Base-by-base conservation (phyloP, 1,140 invertebrate genomes). In the Lysiphlebus fabarum region DNA sequence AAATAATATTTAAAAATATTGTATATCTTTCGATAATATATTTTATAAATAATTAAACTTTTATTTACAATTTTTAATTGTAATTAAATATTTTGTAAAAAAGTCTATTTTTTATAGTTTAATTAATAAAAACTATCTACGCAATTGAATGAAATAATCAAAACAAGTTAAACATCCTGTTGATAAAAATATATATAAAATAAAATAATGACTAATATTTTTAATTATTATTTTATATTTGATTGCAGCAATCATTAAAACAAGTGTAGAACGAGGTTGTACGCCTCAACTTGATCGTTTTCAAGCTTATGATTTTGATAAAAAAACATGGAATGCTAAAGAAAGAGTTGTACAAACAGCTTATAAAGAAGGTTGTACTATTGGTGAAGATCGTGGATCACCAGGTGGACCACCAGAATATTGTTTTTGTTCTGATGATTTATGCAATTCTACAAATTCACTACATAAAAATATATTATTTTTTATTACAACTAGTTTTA, bases 211-310 rank as follows among this genome's bases (percentile, higher is more conserved):
- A 40, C 2, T 11, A 2, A 11, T 45, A 45, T 45, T 45, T 14
- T 11, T 11, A 45, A 45, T 9, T 63, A 50, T 4, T 48, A 56
- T 50, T 40, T 56, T 36, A 14, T 60, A 65, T 59, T 82, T 8
- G 26, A 49, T 55, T 83, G 38, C 79, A 87, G 86, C 85, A 62
- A 78, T 81, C 57, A 80, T 89, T 33, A 49, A 67, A 7, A 84
- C 83, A 45, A 82, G 80, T 11, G 84, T 84, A 9, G 78, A 85
- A 45, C 80, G 89, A 43, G 87, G 86, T 58, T 93, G 90, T 67
- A 88, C 90, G 0, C 74, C 82, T 1, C 90, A 93, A 68, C 86
- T 84, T 64, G 76, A 87, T 56, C 81, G 78, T 6, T 82, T 83
- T 60, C 83, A 85, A 11, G 64, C 65, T 6, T 75, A 74, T 14